These are phyloP conservation scores for Aphis gossypii DNA, from an alignment of 1,140 invertebrate genomes.

Conservation along the genomic window DNA sequence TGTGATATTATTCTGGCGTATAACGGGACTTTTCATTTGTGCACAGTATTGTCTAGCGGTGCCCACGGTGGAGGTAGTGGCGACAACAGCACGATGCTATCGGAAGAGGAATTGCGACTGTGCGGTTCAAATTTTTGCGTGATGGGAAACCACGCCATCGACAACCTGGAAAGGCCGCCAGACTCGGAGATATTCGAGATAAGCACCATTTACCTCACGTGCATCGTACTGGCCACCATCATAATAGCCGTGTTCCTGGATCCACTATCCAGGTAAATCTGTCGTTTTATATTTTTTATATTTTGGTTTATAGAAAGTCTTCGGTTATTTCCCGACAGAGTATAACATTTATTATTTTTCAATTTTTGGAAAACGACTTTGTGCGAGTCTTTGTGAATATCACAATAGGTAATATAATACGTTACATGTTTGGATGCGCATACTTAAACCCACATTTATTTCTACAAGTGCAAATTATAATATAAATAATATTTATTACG, in stretches of 20 bases:
- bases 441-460: not conserved
- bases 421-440: not conserved
- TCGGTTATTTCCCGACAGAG: too few species aligned
- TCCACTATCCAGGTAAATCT: slow-evolving; percentile 79
- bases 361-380: not conserved
- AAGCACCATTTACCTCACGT: slow-evolving; percentile 86
- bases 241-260: slow-evolving; percentile 89
- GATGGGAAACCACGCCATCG: slow-evolving; percentile 71
- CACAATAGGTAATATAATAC: not conserved
- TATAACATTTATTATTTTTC: not conserved
- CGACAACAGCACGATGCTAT: slow-evolving; percentile 65
- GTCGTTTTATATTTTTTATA: not conserved
- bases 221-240: slow-evolving; percentile 82
- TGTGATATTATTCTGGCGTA: not conserved
- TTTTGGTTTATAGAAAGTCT: not conserved
- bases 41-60: slow-evolving; percentile 77
- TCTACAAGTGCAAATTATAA: not conserved
- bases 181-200: slow-evolving; percentile 87
- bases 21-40: slow-evolving; percentile 53
- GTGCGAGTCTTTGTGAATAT: not conserved
- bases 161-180: slow-evolving; percentile 77
- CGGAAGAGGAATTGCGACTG: slow-evolving; percentile 68
- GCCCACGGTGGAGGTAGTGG: slow-evolving; percentile 71
- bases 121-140: slow-evolving; percentile 89
- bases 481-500: not conserved